phyloP scores from a whole-genome alignment of 2,888 invertebrate species.

The Orthonychiurus folsomi region DNA sequence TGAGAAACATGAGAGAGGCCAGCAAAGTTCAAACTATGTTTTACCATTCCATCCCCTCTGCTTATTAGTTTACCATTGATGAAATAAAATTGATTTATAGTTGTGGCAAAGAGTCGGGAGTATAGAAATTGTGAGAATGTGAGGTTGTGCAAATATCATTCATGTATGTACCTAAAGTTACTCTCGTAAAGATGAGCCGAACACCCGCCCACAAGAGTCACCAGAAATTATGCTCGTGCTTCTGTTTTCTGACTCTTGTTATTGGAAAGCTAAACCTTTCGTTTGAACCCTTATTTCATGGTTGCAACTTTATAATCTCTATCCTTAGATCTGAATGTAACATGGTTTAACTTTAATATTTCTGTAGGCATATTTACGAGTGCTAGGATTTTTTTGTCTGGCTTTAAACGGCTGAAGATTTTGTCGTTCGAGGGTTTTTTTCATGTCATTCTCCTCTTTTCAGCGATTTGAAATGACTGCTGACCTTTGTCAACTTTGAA shows the following conservation, averaged over 20 bases:
- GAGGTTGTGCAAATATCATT: not conserved
- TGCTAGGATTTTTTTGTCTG: not conserved
- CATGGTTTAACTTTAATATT: not conserved
- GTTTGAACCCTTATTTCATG: no score
- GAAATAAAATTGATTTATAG: not conserved
- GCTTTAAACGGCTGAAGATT: not conserved
- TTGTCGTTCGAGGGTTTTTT: not conserved
- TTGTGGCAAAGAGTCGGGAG: no score
- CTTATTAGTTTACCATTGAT: no score
- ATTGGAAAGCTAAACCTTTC: no score
- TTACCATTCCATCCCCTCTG: no score
- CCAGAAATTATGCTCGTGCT: no score
- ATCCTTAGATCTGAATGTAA: not conserved
- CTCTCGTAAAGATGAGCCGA: not conserved
- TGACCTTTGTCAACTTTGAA: not conserved
- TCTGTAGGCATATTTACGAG: not conserved
- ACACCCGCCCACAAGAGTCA: not conserved
- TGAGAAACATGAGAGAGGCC: not conserved
- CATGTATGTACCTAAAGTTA: not conserved
- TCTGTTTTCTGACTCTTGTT: no score
- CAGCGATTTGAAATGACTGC: not conserved
- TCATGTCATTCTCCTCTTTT: not conserved
- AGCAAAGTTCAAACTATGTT: not conserved
- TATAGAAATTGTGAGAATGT: not conserved
- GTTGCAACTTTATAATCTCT: not conserved